Base-by-base conservation (phyloP, 2,797 vertebrate genomes). In the Esox lucius region DNA sequence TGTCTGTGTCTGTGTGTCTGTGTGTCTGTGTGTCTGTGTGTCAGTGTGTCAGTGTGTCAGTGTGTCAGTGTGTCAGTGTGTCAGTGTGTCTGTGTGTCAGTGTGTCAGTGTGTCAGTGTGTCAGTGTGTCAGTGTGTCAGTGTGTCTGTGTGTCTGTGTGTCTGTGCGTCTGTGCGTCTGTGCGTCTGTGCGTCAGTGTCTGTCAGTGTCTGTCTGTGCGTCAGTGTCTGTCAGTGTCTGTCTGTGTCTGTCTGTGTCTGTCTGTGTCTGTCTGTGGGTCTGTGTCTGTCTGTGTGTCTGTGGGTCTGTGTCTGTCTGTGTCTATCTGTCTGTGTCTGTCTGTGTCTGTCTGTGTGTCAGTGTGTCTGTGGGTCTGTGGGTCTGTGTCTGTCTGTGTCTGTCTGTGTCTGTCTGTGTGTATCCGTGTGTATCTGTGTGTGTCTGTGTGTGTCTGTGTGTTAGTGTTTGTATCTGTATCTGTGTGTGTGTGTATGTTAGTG, bases 1-100 rank as follows among this genome's bases (percentile, higher is more conserved):
- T 94, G 94, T 95, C 95, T 95, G 94, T 91, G 35, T 39, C 3
- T 39, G 35, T 64, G 53, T 26, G 49, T 4, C 72, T 31, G 64
- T 28, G 73, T 79, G 76, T 48, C 0, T 64, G 53, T 26, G 49
- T 4, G 72, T 31, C 59, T 28, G 73, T 79, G 76, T 48, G 35
- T 39, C 3, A 39, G 35, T 7, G 3, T 39, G 35, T 7, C 35
- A 61, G 68, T 67, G 69, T 67, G 68, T 76, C 68, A 76, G 46
- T 71, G 59, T 66, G 39, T 71, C 68, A 73, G 65, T 72, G 56
- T 76, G 33, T 75, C 71, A 73, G 70, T 49, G 68, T 77, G 68
- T 75, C 77, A 77, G 67, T 73, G 76, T 68, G 68, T 72, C 61
- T 73, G 69, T 71, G 73, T 73, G 64, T 66, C 3, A 39, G 35